Conservation (phyloP, 2,888 invertebrate species). For the Eupithecia pulchellata region DNA sequence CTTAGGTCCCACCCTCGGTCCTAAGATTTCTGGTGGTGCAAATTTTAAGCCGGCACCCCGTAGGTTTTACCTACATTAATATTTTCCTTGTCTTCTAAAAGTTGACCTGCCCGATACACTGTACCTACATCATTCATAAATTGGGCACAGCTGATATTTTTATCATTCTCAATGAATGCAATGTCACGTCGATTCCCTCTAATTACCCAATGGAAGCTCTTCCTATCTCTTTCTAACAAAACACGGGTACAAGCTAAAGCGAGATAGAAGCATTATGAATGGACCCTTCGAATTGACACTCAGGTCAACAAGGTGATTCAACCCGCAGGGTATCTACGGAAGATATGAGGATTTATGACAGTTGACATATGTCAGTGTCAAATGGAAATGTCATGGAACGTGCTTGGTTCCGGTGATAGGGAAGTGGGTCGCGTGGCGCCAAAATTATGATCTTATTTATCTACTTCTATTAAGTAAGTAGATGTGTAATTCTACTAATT, state of each 20-base stretch:
- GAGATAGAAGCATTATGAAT: constrained; percentile 66
- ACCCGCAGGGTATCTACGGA: constrained; percentile 52
- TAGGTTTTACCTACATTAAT: not conserved
- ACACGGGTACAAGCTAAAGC: constrained; percentile 34
- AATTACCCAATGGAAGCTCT: constrained; percentile 28
- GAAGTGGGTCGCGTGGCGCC: constrained; percentile 28
- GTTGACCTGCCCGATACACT: not conserved
- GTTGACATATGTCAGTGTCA: constrained; percentile 33
- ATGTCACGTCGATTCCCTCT: constrained; percentile 30
- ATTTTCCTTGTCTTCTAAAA: not conserved
- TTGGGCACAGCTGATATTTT: constrained; percentile 26
- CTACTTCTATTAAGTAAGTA: too few relatives aligned
- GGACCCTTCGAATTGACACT: constrained; percentile 68
- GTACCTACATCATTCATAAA: constrained; percentile 8
- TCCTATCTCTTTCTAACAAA: constrained; percentile 18
- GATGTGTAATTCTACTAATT: too few relatives aligned
- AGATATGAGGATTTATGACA: constrained; percentile 33
- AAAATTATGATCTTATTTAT: constrained; percentile 16
- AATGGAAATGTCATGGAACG: constrained; percentile 21
- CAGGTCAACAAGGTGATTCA: constrained; percentile 78
- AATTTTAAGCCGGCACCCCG: too few relatives aligned
- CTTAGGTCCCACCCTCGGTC: too few relatives aligned
- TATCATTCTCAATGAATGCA: constrained; percentile 29
- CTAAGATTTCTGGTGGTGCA: too few relatives aligned
- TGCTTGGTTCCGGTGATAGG: constrained; percentile 28